Conservation (phyloP, 2,113 vertebrate species). For the Pseudois nayaur region DNA sequence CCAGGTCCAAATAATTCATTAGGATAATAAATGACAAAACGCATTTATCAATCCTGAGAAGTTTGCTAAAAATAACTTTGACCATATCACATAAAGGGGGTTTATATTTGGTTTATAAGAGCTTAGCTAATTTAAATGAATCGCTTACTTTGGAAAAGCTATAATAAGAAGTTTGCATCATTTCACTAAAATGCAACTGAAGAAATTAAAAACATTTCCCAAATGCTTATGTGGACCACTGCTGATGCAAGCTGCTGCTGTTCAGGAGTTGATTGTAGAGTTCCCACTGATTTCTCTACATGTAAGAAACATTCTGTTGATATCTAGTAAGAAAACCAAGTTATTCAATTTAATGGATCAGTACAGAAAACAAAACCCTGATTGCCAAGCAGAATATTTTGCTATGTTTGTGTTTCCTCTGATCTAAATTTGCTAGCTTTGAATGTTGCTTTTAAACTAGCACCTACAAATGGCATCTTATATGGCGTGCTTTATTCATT, state of each 20-base stretch:
- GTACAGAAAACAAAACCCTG: slow-evolving; percentile 49
- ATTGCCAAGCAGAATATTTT: slow-evolving; percentile 50
- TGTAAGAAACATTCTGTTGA: slow-evolving; percentile 48
- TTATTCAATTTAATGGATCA: slow-evolving; percentile 60
- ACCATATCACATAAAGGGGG: background rate
- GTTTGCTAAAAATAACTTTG: slow-evolving; percentile 2
- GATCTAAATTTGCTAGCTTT: background rate
- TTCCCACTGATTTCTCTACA: background rate
- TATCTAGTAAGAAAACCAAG: slow-evolving; percentile 58
- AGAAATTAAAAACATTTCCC: slow-evolving; percentile 45
- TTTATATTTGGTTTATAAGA: background rate
- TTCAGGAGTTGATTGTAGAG: background rate
- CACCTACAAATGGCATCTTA: slow-evolving; percentile 16
- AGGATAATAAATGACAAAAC: slow-evolving; percentile 13
- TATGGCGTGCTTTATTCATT: slow-evolving; percentile 31
- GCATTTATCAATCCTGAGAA: background rate
- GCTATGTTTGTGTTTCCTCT: slow-evolving; percentile 16
- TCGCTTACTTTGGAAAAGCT: background rate
- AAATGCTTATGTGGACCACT: background rate
- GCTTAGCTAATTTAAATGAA: background rate
- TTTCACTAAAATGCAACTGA: slow-evolving; percentile 23
- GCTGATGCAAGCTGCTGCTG: background rate
- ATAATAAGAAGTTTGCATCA: background rate
- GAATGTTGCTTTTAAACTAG: slow-evolving; percentile 26
- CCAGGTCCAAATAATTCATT: background rate